These are phyloP conservation scores for Philopedon plagiatum DNA, from an alignment of 2,888 invertebrate species.

Conservation along the genomic window DNA sequence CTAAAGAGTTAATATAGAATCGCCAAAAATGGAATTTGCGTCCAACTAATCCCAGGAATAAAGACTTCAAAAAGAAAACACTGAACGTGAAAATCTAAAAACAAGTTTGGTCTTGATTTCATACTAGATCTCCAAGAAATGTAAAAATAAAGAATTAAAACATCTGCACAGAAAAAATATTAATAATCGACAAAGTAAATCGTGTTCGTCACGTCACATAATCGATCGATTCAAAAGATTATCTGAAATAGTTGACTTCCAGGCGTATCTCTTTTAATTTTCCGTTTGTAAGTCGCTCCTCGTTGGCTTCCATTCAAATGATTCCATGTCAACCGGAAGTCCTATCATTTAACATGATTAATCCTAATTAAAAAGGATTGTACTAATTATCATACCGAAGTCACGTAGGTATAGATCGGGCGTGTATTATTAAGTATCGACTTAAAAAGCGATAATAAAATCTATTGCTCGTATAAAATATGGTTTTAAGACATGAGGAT, in stretches of 20 bases:
- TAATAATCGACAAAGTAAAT: background rate
- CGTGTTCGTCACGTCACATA: background rate
- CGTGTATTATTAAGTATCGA: background rate
- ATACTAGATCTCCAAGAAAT: too few relatives aligned
- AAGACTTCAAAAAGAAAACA: too few relatives aligned
- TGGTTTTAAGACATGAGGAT: background rate
- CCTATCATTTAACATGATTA: constrained; percentile 21
- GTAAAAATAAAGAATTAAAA: too few relatives aligned
- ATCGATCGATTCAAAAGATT: background rate
- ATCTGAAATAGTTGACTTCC: background rate
- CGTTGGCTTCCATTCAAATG: constrained; percentile 7
- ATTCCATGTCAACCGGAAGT: constrained; percentile 23
- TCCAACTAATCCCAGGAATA: too few relatives aligned
- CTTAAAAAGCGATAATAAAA: background rate
- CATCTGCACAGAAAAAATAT: too few relatives aligned
- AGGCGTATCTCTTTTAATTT: background rate
- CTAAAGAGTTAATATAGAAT: too few relatives aligned
- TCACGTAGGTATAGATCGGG: background rate
- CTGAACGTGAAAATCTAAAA: too few relatives aligned
- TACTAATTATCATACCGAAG: constrained; percentile 12
- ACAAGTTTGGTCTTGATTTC: too few relatives aligned
- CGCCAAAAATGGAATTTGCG: too few relatives aligned
- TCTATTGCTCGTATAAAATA: background rate
- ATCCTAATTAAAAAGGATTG: constrained; percentile 17
- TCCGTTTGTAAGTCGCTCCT: background rate